These are phyloP conservation scores for Holcopasites calliopsidis DNA, from an alignment of 1,140 invertebrate species.

Conservation along the genomic window DNA sequence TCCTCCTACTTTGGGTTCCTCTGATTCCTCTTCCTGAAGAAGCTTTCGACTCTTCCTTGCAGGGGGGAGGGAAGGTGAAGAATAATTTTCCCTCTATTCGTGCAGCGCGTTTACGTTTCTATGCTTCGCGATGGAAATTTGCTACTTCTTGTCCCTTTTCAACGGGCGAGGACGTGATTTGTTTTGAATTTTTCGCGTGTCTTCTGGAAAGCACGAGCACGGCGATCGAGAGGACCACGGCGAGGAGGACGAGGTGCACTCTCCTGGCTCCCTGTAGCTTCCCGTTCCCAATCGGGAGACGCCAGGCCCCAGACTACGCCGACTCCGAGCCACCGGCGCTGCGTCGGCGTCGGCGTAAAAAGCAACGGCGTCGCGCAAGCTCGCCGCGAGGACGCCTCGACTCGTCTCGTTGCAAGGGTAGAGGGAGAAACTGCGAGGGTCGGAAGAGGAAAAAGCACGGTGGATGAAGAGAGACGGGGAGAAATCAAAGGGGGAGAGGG, in stretches of 20 bases:
- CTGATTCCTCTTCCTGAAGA: too few relatives aligned
- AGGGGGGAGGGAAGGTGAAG: too few relatives aligned
- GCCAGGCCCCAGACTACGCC: conserved; percentile 71
- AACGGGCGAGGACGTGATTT: neutral
- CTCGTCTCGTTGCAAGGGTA: conserved; percentile 34
- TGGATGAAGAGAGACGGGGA: neutral
- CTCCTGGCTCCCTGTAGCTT: conserved; percentile 45
- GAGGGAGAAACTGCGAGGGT: too few relatives aligned
- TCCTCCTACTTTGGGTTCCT: neutral
- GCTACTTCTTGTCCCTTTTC: too few relatives aligned
- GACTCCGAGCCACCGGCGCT: conserved; percentile 65
- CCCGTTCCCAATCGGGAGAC: conserved; percentile 68
- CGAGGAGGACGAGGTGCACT: neutral
- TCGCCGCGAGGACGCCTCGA: conserved; percentile 45
- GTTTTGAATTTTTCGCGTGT: too few relatives aligned
- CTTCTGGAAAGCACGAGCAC: neutral
- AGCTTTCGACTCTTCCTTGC: neutral
- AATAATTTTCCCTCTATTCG: too few relatives aligned
- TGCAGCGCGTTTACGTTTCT: too few relatives aligned
- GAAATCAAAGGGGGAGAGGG: neutral
- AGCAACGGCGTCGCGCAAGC: conserved; percentile 65
- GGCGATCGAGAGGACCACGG: neutral
- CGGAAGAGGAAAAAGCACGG: neutral
- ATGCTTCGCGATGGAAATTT: too few relatives aligned
- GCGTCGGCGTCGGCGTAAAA: conserved; percentile 70